Percentiles rank a stretch among this genome's conserved stretches.
phyloP scores from a whole-genome alignment of 2,113 vertebrate genomes.

The Sphyrna mokarran region DNA sequence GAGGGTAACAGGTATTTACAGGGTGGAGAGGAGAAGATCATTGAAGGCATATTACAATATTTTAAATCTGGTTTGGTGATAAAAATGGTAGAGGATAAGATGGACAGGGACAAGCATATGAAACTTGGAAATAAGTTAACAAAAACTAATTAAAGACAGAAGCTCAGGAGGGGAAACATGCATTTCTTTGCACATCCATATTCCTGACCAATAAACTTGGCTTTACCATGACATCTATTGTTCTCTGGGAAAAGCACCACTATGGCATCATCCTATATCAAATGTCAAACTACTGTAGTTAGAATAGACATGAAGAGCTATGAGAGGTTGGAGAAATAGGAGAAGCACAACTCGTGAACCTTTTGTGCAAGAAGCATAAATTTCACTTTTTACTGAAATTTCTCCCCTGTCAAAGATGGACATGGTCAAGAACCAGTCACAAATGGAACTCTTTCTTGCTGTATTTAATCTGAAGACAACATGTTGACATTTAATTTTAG shows the following conservation, averaged over 20 bases:
- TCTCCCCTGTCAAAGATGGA: not conserved
- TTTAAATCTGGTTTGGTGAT: not conserved
- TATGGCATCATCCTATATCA: not conserved
- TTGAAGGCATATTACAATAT: not conserved
- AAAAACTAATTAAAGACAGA: not conserved
- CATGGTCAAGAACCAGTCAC: not conserved
- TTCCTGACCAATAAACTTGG: not conserved
- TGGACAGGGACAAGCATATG: not conserved
- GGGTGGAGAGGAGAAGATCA: not conserved
- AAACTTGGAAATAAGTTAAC: not conserved
- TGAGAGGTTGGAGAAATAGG: not conserved
- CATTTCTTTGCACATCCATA: not conserved
- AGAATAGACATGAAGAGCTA: not conserved
- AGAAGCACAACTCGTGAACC: not conserved
- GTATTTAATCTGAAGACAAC: not conserved
- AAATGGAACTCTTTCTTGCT: no score
- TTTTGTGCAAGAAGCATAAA: not conserved
- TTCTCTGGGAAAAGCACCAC: not conserved
- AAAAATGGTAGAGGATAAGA: not conserved
- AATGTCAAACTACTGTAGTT: not conserved
- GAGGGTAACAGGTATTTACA: not conserved
- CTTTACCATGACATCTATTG: not conserved
- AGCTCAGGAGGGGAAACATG: no score
- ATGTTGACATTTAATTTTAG: not conserved
- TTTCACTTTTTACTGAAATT: not conserved